Base-by-base conservation (phyloP, 2,113 vertebrate genomes). In the Ictalurus punctatus region DNA sequence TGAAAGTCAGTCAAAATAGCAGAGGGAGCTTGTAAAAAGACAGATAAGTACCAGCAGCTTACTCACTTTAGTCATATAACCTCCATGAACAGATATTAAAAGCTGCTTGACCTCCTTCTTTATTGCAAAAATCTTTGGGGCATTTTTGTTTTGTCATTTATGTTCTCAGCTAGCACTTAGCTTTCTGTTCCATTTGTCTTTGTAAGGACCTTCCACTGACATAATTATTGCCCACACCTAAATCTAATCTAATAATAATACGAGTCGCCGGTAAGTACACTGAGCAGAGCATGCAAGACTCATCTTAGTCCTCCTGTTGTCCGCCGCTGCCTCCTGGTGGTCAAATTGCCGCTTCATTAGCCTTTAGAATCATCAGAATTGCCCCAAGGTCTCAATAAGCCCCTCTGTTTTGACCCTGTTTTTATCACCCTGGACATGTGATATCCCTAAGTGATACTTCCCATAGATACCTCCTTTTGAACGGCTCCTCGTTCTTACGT, bases 251-350 rank as follows among this genome's bases (percentile, higher is more conserved):
- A 17, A 37, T 73, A 69, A 30, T 69, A 17, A 69, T 69, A 69
- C 48, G 52, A 58, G 27, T 25, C 30, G 10, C 4, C 56, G 23
- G 56, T 83, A 40, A 63, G 23, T 63, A 34, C 37, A 54, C 13
- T 48, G 19, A 76, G 8, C 23, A 2, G 27, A 74, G 16, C 34
- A 3, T 56, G 16, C 12, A 19, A 12, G 2, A 9, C 14, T 23
- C 4, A 12, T 12, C 54, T 61, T 30, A 23, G 71, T 86, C 81
- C 79, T 85, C 76, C 67, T 74, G 65, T 78, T 88, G 86, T 86
- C 86, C 81, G 86, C 56, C 82, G 80, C 90, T 91, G 91, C 92
- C 91, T 91, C 91, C 93, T 92, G 92, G 90, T 90, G 92, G 91
- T 74, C 34, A 81, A 88, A 89, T 54, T 40, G 40, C 59, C 48